Evolutionary conservation across 2,888 invertebrate species (phyloP), one percentile per base, ranked within the genome.

Genomic region (Hyles lineata): DNA sequence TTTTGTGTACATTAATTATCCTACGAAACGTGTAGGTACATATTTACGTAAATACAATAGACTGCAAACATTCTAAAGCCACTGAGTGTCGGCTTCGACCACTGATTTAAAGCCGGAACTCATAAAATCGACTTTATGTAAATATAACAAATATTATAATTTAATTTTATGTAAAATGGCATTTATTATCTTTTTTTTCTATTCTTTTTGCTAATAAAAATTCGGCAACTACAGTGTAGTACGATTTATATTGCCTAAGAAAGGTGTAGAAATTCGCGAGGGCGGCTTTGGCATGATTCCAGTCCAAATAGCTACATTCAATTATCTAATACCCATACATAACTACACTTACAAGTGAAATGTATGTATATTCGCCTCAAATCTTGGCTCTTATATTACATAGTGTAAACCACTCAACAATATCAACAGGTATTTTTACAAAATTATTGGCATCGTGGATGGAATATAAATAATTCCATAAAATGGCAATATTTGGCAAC

Each of bases 11-110:
- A 58, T 82, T 79, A 73, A 78, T 71, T 74, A 75, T 85, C 89
- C 90, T 88, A 89, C 88, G 73, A 78, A 75, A 84, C 76, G 79
- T 76, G 90, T 89, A 90, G 89, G 88, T 88, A 89, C 86, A 70
- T 62, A 70, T 23, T 72, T 67, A 70, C 74, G 80, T 83, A 80
- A 82, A 76, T 82, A 29, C 17, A 19, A 62, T 32, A 62, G 60
- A 60, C 60, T 25, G 11, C 79, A 76, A 78, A 81, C 80, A 83
- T 80, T 76, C 76, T 74, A n/a, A 70, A 32, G 32, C n/a, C 52
- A 19, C 19, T 55, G 19, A 55, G 52, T 43, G 43, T 11, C 43
- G 11, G 43, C 43, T 43, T 43, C 43, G 43, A 43, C 43, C 43
- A 43, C 1, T 2, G 43, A 43, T 43, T 11, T 3, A 5, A 55